These are phyloP conservation scores for Tragelaphus scriptus DNA, from an alignment of 2,113 vertebrate genomes.

Conservation along the genomic window DNA sequence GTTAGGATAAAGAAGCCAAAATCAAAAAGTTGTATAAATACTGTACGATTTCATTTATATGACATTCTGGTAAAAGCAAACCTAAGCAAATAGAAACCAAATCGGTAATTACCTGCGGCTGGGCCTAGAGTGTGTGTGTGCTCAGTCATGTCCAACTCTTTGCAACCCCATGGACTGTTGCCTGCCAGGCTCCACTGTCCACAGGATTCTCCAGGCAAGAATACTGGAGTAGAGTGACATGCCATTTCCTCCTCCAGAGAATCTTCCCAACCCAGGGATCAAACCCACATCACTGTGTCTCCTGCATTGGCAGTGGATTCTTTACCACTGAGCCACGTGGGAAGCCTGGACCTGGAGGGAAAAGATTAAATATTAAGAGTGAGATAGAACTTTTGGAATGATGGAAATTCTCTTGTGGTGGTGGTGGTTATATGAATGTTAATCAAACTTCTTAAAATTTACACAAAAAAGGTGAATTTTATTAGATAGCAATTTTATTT, in stretches of 20 bases:
- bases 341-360: neutral
- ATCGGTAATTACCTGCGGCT: neutral
- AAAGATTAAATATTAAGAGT: neutral
- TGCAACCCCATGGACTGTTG: neutral
- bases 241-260: neutral
- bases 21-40: neutral
- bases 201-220: neutral
- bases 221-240: neutral
- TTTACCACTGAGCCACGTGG: neutral
- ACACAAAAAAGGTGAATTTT: neutral
- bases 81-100: neutral
- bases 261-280: neutral
- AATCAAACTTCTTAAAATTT: neutral
- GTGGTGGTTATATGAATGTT: neutral
- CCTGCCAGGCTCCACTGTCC: neutral
- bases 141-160: neutral
- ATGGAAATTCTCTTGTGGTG: neutral
- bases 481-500: neutral
- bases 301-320: neutral
- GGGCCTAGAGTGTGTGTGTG: neutral
- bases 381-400: neutral
- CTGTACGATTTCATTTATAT: neutral
- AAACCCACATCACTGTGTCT: neutral
- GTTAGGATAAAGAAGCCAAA: neutral
- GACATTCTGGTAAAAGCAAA: neutral